Conservation (phyloP, 2,888 invertebrate species). For the Quadriops clusia region DNA sequence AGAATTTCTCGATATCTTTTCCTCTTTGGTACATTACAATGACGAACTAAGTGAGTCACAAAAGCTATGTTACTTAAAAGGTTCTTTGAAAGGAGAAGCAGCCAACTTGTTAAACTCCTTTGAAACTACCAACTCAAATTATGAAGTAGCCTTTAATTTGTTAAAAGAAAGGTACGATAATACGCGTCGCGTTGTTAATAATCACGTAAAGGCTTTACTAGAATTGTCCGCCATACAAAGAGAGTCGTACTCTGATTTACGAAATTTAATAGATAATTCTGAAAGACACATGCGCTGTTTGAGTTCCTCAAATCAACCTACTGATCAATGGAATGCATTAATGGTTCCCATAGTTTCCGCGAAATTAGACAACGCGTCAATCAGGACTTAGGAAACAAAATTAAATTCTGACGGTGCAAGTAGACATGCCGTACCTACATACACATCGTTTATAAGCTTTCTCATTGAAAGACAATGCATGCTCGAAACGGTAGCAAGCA, state of each 20-base stretch:
- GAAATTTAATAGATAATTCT: too few relatives aligned
- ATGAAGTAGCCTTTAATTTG: neutral
- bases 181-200: neutral
- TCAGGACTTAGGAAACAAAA: neutral
- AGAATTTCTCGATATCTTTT: too few relatives aligned
- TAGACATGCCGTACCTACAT: neutral
- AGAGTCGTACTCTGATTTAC: too few relatives aligned
- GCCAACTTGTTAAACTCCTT: neutral
- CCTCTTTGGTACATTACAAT: too few relatives aligned
- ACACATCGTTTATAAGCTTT: neutral
- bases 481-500: too few relatives aligned
- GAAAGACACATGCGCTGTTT: too few relatives aligned
- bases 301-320: too few relatives aligned
- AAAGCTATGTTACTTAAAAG: constrained; percentile 1
- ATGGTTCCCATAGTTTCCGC: neutral
- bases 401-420: neutral
- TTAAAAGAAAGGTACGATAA: neutral
- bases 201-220: neutral
- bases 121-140: neutral
- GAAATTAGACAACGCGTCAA: constrained; percentile 1
- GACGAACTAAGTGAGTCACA: too few relatives aligned
- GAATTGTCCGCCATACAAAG: too few relatives aligned
- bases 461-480: too few relatives aligned
- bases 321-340: constrained; percentile 1
- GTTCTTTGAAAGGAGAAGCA: constrained; percentile 1